Percentiles rank a stretch among this genome's conserved stretches.
These are phyloP conservation scores for Cecropterus lyciades DNA, from an alignment of 1,140 invertebrate genomes.

Conservation along the genomic window DNA sequence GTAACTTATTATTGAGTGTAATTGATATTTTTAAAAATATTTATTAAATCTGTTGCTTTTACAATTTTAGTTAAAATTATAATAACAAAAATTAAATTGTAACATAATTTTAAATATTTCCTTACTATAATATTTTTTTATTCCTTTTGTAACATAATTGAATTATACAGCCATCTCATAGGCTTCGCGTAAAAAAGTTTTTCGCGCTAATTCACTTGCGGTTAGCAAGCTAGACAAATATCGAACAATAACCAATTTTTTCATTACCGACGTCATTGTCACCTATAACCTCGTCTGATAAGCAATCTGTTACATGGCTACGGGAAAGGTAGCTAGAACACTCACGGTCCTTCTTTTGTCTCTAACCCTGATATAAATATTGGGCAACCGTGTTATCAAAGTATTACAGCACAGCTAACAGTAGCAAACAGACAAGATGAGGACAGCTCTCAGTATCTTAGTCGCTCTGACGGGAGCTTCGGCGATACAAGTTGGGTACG, in stretches of 20 bases:
- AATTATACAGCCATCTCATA: too few relatives aligned
- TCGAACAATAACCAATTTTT: conserved; percentile 55
- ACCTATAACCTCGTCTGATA: conserved; percentile 75
- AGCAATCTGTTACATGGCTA: conserved; percentile 78
- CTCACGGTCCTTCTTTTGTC: conserved; percentile 72
- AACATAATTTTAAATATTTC: too few relatives aligned
- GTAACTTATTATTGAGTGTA: too few relatives aligned
- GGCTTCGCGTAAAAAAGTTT: conserved; percentile 52
- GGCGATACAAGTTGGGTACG: conserved; percentile 59
- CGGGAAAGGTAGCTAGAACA: conserved; percentile 69
- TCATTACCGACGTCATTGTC: conserved; percentile 75
- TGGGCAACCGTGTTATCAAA: conserved; percentile 72
- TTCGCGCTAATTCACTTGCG: conserved; percentile 49
- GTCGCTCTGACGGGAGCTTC: conserved; percentile 48
- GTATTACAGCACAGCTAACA: conserved; percentile 68
- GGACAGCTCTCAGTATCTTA: conserved; percentile 52
- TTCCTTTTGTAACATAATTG: too few relatives aligned
- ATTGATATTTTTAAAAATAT: too few relatives aligned
- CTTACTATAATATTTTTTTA: too few relatives aligned
- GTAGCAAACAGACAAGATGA: conserved; percentile 69
- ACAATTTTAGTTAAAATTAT: too few relatives aligned
- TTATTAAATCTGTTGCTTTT: too few relatives aligned
- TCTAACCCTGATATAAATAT: conserved; percentile 78
- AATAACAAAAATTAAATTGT: too few relatives aligned
- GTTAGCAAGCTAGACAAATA: conserved; percentile 26